phyloP scores from a whole-genome alignment of 2,113 vertebrate species.

The Diadophis punctatus region DNA sequence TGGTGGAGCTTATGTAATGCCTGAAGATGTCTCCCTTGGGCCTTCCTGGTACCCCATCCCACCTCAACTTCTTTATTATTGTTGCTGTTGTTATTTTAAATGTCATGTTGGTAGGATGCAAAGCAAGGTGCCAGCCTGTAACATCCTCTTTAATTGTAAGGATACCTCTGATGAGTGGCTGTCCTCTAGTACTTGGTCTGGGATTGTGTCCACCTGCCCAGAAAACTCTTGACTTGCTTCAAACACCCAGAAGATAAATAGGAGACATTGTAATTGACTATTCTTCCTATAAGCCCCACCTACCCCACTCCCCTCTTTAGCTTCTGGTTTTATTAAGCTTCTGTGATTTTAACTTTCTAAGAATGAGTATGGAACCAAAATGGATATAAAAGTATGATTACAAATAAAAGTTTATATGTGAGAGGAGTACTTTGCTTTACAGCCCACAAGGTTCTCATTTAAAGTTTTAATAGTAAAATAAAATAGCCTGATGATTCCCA shows the following conservation, averaged over 20 bases:
- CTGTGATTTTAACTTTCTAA: background rate
- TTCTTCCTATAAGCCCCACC: background rate
- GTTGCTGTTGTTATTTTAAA: background rate
- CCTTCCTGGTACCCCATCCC: background rate
- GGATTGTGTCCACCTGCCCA: background rate
- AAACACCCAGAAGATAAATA: background rate
- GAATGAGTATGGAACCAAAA: background rate
- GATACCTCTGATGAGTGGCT: background rate
- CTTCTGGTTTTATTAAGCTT: background rate
- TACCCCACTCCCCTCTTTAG: background rate
- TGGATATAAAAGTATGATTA: background rate
- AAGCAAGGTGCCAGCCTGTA: background rate
- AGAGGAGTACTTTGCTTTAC: background rate
- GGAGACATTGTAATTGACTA: background rate
- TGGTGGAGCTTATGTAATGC: background rate
- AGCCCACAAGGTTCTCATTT: background rate
- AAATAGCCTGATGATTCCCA: background rate
- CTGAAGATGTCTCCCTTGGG: background rate
- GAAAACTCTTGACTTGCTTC: background rate
- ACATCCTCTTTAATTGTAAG: background rate
- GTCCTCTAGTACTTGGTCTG: background rate
- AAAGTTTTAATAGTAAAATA: background rate
- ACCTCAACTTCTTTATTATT: background rate
- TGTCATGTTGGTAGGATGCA: background rate
- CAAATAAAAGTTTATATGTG: background rate